A percentile compares a stretch with the other conserved stretches of the same genome.
phyloP scores from a whole-genome alignment of 2,797 vertebrate species.

The Gambusia yucatana region DNA sequence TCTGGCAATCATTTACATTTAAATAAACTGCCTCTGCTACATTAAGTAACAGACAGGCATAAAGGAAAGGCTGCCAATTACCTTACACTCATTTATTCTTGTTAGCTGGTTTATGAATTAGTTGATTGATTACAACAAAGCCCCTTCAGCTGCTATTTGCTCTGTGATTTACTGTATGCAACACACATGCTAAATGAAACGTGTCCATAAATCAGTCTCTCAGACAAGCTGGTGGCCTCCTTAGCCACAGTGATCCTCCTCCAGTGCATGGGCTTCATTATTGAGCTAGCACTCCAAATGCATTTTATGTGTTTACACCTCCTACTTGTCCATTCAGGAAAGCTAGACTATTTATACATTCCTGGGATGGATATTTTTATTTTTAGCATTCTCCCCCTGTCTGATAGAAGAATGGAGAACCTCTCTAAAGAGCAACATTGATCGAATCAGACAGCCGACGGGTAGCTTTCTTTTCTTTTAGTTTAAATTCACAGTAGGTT shows the following conservation, averaged over 20 bases:
- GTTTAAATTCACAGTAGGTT: constrained; percentile 36
- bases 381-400: not conserved
- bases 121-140: constrained; percentile 66
- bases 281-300: constrained; percentile 35
- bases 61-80: constrained; percentile 32
- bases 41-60: constrained; percentile 18
- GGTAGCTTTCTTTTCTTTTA: constrained; percentile 49
- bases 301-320: constrained; percentile 30
- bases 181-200: constrained; percentile 50
- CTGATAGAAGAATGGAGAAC: not conserved
- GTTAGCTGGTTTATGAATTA: constrained; percentile 69
- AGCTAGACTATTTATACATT: constrained; percentile 19
- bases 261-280: constrained; percentile 32
- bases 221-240: constrained; percentile 31
- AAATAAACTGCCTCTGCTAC: constrained; percentile 14
- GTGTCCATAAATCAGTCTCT: constrained; percentile 59
- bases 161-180: constrained; percentile 53
- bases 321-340: constrained; percentile 24
- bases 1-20: constrained; percentile 21
- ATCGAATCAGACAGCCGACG: constrained; percentile 55
- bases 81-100: constrained; percentile 49
- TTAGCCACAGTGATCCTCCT: constrained; percentile 26
- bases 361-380: not conserved
- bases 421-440: constrained; percentile 25
- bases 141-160: constrained; percentile 51